Evolutionary conservation across 1,140 invertebrate genomes (phyloP), one percentile per base, ranked within the genome.

Genomic region (Neotoxoptera formosana): DNA sequence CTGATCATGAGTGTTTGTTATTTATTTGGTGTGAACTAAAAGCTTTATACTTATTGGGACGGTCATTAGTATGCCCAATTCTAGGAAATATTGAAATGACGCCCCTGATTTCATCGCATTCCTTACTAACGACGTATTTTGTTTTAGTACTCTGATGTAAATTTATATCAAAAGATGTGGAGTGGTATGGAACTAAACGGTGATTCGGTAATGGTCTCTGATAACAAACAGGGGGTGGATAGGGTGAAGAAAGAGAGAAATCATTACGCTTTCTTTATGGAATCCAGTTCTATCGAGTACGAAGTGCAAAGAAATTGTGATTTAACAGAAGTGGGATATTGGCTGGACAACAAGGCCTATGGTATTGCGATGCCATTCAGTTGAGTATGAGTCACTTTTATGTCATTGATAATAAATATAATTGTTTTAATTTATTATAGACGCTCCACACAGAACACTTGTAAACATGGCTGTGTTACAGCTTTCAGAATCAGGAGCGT

Each of bases 181-280:
- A 96, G 97, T 25, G 96, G 97, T 88, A 99, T 98, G 98, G 96
- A 96, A 93, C 96, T 97, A n/a, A 96, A 97, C 0, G 96, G 97
- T 83, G 98, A 98, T 0, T 96, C 96, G 0, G 98, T 99, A 0
- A 99, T 98, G 94, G 97, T 98, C 1, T 96, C 96, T 48, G 96
- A 95, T 36, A 98, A 98, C 94, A 96, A 96, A 21, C 98, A 98
- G 95, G 99, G 99, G 7, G 97, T 98, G 0, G 96, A 98, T 94
- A 96, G 97, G n/a, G 98, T 99, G 0, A 94, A 96, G 20, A 96
- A 96, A 94, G 96, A 96, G 0, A 97, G 97, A 93, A 94, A 94
- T 45, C 94, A 94, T 7, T 98, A 98, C 94, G 98, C 98, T 6
- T 98, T 97, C 95, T 95, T 98, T 20, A 98, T 98, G 98, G 98